phyloP scores from a whole-genome alignment of 2,888 invertebrate genomes.

The Sarcophaga subvicina region DNA sequence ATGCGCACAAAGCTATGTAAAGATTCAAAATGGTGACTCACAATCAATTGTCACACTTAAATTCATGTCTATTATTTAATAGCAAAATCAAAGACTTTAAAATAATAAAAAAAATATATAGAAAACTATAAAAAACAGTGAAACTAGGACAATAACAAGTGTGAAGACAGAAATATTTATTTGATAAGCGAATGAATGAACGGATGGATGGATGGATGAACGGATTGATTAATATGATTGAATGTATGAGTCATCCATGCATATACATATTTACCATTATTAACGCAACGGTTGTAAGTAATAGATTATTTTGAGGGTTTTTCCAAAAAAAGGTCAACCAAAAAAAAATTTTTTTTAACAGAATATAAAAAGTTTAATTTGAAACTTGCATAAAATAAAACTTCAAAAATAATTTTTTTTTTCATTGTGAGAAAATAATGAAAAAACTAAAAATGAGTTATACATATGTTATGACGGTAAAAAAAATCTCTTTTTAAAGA shows the following conservation, averaged over 20 bases:
- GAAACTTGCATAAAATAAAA: too few relatives aligned
- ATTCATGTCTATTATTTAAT: not conserved
- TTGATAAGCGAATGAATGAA: slow-evolving; percentile 6
- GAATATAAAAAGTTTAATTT: too few relatives aligned
- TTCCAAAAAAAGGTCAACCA: too few relatives aligned
- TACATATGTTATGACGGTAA: too few relatives aligned
- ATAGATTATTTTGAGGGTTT: too few relatives aligned
- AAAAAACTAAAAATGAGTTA: too few relatives aligned
- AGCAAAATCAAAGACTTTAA: not conserved
- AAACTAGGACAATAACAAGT: slow-evolving; percentile 34
- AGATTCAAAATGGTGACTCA: not conserved
- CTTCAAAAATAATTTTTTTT: too few relatives aligned
- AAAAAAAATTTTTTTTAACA: too few relatives aligned
- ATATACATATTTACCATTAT: not conserved
- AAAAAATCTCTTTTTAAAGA: too few relatives aligned
- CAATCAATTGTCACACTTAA: slow-evolving; percentile 18
- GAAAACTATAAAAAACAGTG: slow-evolving; percentile 10
- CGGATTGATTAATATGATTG: not conserved
- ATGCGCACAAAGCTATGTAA: too few relatives aligned
- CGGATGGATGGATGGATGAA: not conserved
- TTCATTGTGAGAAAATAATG: too few relatives aligned
- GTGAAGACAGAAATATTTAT: not conserved
- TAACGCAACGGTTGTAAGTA: too few relatives aligned
- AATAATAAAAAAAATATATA: not conserved
- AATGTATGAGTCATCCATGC: slow-evolving; percentile 30